phyloP scores from a whole-genome alignment of 1,140 invertebrate genomes.

The Drosophila littoralis region DNA sequence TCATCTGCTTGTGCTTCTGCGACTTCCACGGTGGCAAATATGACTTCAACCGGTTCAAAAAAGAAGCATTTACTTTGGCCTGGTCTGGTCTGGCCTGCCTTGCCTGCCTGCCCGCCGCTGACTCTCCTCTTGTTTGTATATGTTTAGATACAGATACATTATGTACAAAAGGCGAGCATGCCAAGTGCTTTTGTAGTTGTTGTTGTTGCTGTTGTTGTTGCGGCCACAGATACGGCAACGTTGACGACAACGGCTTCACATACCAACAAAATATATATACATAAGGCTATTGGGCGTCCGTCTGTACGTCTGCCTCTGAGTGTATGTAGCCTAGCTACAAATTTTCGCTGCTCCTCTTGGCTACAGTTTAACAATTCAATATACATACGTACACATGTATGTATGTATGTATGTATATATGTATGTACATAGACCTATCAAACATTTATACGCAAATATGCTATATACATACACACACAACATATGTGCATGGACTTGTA shows the following conservation, averaged over 20 bases:
- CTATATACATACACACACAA: slow-evolving; percentile 7
- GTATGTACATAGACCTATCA: slow-evolving; percentile 21
- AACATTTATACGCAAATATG: not conserved
- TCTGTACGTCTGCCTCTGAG: slow-evolving; percentile 5
- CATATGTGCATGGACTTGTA: slow-evolving; percentile 14
- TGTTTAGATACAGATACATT: slow-evolving; percentile 75
- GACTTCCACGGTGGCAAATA: slow-evolving; percentile 64
- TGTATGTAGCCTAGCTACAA: slow-evolving; percentile 26
- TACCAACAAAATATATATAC: slow-evolving; percentile 4
- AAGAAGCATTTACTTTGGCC: slow-evolving; percentile 51
- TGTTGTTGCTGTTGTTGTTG: slow-evolving; percentile 55
- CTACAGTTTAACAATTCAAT: slow-evolving; percentile 53
- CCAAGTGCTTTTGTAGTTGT: slow-evolving; percentile 23
- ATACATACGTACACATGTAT: too few relatives aligned
- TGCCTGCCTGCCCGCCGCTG: slow-evolving; percentile 1
- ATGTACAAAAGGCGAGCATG: slow-evolving; percentile 59
- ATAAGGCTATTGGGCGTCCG: slow-evolving; percentile 27
- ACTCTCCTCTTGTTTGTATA: slow-evolving; percentile 17
- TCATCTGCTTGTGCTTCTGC: slow-evolving; percentile 9
- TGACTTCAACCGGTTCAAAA: slow-evolving; percentile 74
- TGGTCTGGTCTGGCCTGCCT: slow-evolving; percentile 6
- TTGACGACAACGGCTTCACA: slow-evolving; percentile 18
- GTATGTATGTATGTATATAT: too few relatives aligned
- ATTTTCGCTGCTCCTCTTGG: slow-evolving; percentile 42
- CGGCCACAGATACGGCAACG: slow-evolving; percentile 53